Base-by-base conservation (phyloP, 2,888 invertebrate species). In the Hyppa rectilinea region DNA sequence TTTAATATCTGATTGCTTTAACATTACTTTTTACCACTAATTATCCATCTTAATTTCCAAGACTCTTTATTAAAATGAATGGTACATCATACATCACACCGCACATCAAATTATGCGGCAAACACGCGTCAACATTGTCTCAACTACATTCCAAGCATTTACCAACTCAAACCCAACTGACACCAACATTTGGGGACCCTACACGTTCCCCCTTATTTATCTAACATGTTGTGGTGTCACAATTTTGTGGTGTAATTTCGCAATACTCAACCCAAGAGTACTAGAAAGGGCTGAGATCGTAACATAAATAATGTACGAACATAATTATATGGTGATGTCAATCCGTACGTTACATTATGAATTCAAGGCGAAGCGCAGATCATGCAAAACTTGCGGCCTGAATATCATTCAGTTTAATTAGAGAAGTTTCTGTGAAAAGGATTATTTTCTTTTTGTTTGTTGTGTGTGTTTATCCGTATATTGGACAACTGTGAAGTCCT, bases 171-270 rank as follows among this genome's bases (percentile, higher is more conserved):
- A 67, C 66, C 64, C 49, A 63, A 59, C 74, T 60, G 49, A 61
- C 75, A 71, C 69, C 80, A 71, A 73, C 55, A 81, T 81, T 81
- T 67, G 63, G 56, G 53, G 45, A 52, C 66, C 67, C 29, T 49
- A 56, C 52, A 66, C 79, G 71, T 60, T 52, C 49, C 20, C 53
- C n/a, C 53, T 74, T 74, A 84, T 81, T 78, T 76, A 83, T 76
- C 59, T 63, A 34, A 79, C 71, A 56, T 69, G 31, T 38, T 71
- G 56, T 55, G 61, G 49, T 26, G 14, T 49, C 26, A 49, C 65
- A 82, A 71, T 79, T 82, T 82, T 79, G 83, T 55, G 69, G 83
- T 56, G 40, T 66, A 75, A 84, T 82, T 78, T 67, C 49, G 47
- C 49, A 62, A 66, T 64, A 67, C 63, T 56, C 61, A 1, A 66